Evolutionary conservation across 2,797 vertebrate species (phyloP).

Genomic region (Clamator glandarius): DNA sequence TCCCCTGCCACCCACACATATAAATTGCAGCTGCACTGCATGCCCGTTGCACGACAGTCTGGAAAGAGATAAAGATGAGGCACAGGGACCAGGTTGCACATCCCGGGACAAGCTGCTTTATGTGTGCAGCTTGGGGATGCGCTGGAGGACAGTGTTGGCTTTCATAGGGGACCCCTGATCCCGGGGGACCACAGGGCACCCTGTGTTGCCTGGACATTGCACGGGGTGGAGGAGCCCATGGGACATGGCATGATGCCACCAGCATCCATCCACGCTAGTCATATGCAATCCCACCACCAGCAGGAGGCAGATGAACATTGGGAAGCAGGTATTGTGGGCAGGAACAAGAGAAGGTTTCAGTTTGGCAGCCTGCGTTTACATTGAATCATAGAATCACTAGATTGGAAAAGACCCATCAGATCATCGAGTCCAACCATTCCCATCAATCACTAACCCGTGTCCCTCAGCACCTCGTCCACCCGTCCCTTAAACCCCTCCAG

Average conservation of each 20-base stretch:
- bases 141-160: rapidly evolving
- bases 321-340: rapidly evolving
- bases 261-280: neutral
- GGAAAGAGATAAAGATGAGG: neutral
- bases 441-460: too few species aligned
- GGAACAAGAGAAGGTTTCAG: neutral
- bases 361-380: neutral
- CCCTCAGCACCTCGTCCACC: too few species aligned
- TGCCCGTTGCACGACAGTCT: neutral
- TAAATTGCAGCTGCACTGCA: neutral
- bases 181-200: too few species aligned
- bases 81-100: neutral
- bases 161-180: neutral
- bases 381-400: too few species aligned
- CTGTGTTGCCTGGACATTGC: neutral
- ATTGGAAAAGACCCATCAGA: too few species aligned
- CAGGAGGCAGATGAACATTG: neutral
- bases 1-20: neutral
- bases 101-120: rapidly evolving
- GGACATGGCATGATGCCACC: neutral
- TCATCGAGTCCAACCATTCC: too few species aligned
- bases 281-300: neutral
- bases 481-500: too few species aligned
- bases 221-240: neutral
- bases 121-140: rapidly evolving